Evolutionary conservation across 2,888 invertebrate species (phyloP).

Genomic region (Drosophila nr. medialis): DNA sequence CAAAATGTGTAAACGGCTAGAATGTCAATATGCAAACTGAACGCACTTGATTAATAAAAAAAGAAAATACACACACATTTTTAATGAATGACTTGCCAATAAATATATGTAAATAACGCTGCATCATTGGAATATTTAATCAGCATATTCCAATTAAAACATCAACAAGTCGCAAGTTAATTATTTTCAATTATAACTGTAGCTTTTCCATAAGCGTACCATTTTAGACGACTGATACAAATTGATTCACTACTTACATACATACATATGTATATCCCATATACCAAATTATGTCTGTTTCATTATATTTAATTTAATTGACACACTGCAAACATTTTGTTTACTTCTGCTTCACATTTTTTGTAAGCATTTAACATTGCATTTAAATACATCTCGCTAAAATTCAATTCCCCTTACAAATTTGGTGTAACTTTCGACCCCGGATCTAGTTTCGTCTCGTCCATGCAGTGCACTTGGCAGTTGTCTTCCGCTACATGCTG

Average conservation of each 20-base stretch:
- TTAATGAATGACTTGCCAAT: conserved; percentile 35
- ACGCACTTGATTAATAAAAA: conserved; percentile 63
- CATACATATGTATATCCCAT: not conserved
- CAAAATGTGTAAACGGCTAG: conserved; percentile 36
- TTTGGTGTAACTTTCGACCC: conserved; percentile 50
- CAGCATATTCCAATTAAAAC: conserved; percentile 21
- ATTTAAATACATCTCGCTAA: conserved; percentile 34
- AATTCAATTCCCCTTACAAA: conserved; percentile 32
- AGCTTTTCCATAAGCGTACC: not conserved
- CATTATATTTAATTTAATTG: not conserved
- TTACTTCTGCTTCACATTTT: not conserved
- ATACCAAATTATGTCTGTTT: not conserved
- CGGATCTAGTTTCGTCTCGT: conserved; percentile 21
- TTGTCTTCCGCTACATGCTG: conserved; percentile 35
- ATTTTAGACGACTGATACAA: not conserved
- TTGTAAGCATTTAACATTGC: conserved; percentile 27
- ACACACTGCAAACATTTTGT: not conserved
- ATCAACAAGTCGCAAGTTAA: conserved; percentile 31
- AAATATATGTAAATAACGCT: conserved; percentile 14
- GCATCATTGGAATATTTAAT: conserved; percentile 12
- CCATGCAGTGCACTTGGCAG: conserved; percentile 48
- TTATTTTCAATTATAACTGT: conserved; percentile 7
- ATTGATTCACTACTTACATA: not conserved
- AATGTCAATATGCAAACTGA: conserved; percentile 65
- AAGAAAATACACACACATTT: conserved; percentile 14